These are phyloP conservation scores for Oligia fasciuncula DNA, from an alignment of 2,888 invertebrate genomes.

Conservation along the genomic window DNA sequence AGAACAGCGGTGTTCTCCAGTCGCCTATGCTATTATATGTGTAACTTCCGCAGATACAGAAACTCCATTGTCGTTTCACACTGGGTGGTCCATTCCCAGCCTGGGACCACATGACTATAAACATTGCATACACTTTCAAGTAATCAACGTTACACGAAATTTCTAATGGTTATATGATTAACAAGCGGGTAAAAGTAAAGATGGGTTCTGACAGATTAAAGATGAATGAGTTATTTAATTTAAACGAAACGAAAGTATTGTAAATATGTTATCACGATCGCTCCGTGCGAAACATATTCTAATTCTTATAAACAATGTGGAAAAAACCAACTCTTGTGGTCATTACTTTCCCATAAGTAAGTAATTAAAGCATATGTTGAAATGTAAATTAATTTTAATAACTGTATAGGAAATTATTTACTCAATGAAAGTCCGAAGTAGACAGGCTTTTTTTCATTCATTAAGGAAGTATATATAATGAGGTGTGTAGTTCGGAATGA, in stretches of 20 bases:
- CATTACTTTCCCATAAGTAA: slow-evolving; percentile 70
- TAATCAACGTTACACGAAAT: slow-evolving; percentile 61
- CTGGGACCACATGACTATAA: slow-evolving; percentile 32
- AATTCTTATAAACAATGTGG: slow-evolving; percentile 70
- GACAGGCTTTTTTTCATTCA: slow-evolving; percentile 8
- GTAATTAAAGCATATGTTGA: slow-evolving; percentile 23
- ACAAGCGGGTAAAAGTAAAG: slow-evolving; percentile 63
- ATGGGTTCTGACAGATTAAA: slow-evolving; percentile 66
- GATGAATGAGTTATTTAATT: slow-evolving; percentile 78
- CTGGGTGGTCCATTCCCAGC: slow-evolving; percentile 39
- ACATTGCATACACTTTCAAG: slow-evolving; percentile 57
- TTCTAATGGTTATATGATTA: slow-evolving; percentile 68
- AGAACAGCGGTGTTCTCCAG: background rate
- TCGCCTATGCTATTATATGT: slow-evolving; percentile 10
- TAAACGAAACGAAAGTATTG: slow-evolving; percentile 72
- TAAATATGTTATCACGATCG: slow-evolving; percentile 63
- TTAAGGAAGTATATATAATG: slow-evolving; percentile 12
- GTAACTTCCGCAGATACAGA: slow-evolving; percentile 18
- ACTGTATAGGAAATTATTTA: slow-evolving; percentile 8
- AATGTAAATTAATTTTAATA: slow-evolving; percentile 22
- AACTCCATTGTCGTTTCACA: slow-evolving; percentile 26
- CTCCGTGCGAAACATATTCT: slow-evolving; percentile 74
- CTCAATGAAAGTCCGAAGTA: slow-evolving; percentile 11
- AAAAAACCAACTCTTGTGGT: slow-evolving; percentile 58
- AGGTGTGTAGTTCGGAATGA: slow-evolving; percentile 29